A percentile compares a stretch with the other conserved stretches of the same genome.
phyloP scores from a whole-genome alignment of 2,888 invertebrate genomes.

The Megastigmus dorsalis region DNA sequence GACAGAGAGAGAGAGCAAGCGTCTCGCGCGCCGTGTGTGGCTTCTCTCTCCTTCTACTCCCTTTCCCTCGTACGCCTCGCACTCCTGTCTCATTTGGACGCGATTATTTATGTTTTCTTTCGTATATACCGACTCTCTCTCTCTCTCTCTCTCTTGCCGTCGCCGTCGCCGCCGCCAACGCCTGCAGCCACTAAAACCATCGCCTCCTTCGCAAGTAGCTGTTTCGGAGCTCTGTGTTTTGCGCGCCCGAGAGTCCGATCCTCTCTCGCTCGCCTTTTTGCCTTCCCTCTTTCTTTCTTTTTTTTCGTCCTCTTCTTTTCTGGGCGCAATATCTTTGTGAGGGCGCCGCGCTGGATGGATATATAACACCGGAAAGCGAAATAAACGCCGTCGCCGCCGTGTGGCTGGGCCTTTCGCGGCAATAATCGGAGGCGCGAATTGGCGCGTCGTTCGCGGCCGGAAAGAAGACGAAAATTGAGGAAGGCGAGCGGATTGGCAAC shows the following conservation, averaged over 20 bases:
- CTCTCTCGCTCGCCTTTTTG: slow-evolving; percentile 22
- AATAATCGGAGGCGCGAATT: slow-evolving; percentile 46
- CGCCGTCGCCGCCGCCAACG: too few species aligned
- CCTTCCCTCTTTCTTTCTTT: slow-evolving; percentile 24
- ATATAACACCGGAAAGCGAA: slow-evolving; percentile 48
- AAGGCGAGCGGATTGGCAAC: neutral
- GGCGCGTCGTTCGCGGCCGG: slow-evolving; percentile 4
- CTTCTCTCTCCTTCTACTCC: slow-evolving; percentile 50
- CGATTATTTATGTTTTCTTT: slow-evolving; percentile 74
- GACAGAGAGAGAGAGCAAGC: too few species aligned
- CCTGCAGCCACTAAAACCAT: slow-evolving; percentile 71
- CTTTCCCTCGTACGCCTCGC: slow-evolving; percentile 30
- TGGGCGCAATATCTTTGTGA: slow-evolving; percentile 28
- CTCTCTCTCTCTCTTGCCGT: neutral
- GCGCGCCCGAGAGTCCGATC: slow-evolving; percentile 55
- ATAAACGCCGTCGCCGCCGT: slow-evolving; percentile 56
- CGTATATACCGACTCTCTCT: slow-evolving; percentile 54
- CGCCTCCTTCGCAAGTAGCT: slow-evolving; percentile 58
- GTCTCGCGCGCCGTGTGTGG: slow-evolving; percentile 67
- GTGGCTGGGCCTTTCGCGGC: slow-evolving; percentile 20
- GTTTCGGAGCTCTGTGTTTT: too few species aligned
- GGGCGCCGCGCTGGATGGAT: slow-evolving; percentile 40
- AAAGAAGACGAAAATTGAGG: slow-evolving; percentile 1
- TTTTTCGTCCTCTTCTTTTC: slow-evolving; percentile 34
- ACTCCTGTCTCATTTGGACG: slow-evolving; percentile 71